Evolutionary conservation across 1,140 invertebrate species (phyloP), one percentile per base, ranked within the genome.

Genomic region (Platyscapa corneri): DNA sequence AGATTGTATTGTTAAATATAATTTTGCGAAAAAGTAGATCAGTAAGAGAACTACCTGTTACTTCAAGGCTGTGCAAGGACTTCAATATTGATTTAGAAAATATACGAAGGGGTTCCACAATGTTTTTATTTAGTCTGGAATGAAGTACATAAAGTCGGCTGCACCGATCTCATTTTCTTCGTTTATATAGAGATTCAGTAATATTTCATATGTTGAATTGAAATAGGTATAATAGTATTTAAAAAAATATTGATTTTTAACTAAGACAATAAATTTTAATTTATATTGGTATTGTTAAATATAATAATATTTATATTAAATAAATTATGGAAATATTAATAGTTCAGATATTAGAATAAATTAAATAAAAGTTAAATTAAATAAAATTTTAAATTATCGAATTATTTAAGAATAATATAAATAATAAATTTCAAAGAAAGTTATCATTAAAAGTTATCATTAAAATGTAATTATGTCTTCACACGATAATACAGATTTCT

Each of bases 71-170:
- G 87, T 74, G 76, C 70, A 88, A 83, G 87, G 89, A 89, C 87
- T 89, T 89, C 88, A 91, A 91, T 91, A 91, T 91, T 91, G 89
- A 90, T 90, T 91, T 88, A 91, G 90, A 90, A 91, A 91, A 91
- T 91, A 91, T 91, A 91, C 89, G 89, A 90, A 91, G 88, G 86
- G 87, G 85, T 88, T 81, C 76, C 87, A 88, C 86, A 88, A 86
- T 91, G 89, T 91, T 91, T 91, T 91, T 91, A 91, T 91, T 91
- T 91, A 91, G 90, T 91, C 91, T 91, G 87, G 88, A 70, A 86
- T 86, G 89, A 89, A 88, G 88, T 83, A 87, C 89, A 89, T 89
- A 90, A 90, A 85, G 77, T 88, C 86, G 81, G 16, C 30, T 39
- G 46, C 46, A 42, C 42, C 12, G 12, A 46, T 46, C 12, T 46